Base-by-base conservation (phyloP, 2,888 invertebrate species). In the Bellardia bayeri region DNA sequence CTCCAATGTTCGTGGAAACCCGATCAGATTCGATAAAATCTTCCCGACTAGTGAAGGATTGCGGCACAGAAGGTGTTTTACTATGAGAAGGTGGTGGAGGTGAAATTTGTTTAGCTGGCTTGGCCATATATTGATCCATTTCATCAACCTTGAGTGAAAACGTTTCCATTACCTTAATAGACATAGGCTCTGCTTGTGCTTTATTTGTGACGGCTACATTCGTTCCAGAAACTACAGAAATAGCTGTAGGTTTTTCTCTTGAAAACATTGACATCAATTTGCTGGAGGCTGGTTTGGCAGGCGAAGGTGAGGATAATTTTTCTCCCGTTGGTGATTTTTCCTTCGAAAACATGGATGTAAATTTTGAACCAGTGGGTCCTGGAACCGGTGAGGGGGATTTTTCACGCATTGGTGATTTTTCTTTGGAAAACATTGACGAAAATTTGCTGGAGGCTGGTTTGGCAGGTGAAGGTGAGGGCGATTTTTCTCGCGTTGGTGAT, bases 61-160 rank as follows among this genome's bases (percentile, higher is more conserved):
- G 79, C 11, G 82, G 58, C 1, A 85, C 23, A 2, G 87, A 87
- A 23, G 87, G 79, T 37, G 85, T 42, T 79, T 87, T 87, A 37
- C 69, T 81, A 1, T 74, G 42, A 14, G 71, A 6, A 14, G 82
- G 61, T 9, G 84, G 42, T 3, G 68, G 37, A 13, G 68, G 42
- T 75, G 64, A 82, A n/a, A 51, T 79, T 8, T 90, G 90, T 45
- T 90, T 91, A 0, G 90, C 82, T 9, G 93, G 92, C 23, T 82
- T 86, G 2, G 90, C 56, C 49, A 90, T 87, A 71, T 93, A 93
- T 83, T 93, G 93, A 89, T 93, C 93, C 92, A 93, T 92, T 79
- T 93, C 93, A 49, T 93, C 94, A 14, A 93, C 93, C 79, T 93
- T 94, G 0, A 94, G 90, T 0, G 94, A 93, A 78, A 93, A 93